Conservation (phyloP, 2,888 invertebrate genomes). For the Ganaspis brasiliensis region DNA sequence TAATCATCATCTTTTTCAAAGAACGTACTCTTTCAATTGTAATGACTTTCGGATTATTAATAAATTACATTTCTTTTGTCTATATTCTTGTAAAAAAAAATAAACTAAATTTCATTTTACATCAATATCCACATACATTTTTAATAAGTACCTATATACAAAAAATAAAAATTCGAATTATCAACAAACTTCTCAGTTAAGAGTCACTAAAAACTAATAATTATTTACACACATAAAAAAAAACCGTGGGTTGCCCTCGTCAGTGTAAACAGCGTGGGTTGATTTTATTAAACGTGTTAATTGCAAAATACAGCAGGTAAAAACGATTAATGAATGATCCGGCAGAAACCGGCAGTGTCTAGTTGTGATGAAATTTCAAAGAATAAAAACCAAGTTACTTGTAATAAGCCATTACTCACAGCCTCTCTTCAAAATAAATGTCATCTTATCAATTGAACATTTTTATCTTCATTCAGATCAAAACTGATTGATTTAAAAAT, state of each 20-base stretch:
- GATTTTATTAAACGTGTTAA: constrained; percentile 11
- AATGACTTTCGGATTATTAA: no score
- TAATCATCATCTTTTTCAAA: neutral
- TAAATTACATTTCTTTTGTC: no score
- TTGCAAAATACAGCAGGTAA: constrained; percentile 3
- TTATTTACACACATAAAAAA: neutral
- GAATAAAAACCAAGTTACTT: neutral
- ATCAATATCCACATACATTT: no score
- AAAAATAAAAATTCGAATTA: no score
- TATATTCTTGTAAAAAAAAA: no score
- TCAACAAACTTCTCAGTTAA: no score
- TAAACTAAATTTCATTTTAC: no score
- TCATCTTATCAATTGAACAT: neutral
- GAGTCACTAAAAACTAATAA: no score
- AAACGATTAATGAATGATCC: neutral
- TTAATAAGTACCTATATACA: no score
- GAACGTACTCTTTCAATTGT: no score
- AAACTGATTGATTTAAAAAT: neutral
- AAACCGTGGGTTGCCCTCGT: neutral
- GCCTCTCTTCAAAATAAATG: constrained; percentile 1
- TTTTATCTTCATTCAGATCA: neutral
- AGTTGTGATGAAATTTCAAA: constrained; percentile 15
- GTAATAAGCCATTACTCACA: constrained; percentile 4
- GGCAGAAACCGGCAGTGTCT: neutral
- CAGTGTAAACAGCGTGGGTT: neutral